These are phyloP conservation scores for Neelides folsomi DNA, from an alignment of 2,888 invertebrate species.

Conservation along the genomic window DNA sequence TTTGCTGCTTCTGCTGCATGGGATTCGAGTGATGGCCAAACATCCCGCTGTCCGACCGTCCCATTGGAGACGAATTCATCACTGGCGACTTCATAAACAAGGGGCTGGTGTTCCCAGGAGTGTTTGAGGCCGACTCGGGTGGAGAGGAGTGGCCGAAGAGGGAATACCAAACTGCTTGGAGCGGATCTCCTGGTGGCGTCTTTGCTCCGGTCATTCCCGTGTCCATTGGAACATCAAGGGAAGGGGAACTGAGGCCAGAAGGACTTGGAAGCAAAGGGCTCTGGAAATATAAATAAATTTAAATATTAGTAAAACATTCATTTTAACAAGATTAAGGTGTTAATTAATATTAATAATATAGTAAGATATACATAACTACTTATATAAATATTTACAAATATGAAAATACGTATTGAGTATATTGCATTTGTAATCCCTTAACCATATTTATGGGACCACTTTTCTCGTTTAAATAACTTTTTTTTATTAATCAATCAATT, in stretches of 20 bases:
- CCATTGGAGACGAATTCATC: slow-evolving; percentile 23
- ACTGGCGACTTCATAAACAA: slow-evolving; percentile 31
- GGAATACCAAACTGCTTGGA: slow-evolving; percentile 32
- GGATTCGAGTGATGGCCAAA: slow-evolving; percentile 17
- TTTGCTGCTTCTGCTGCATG: slow-evolving; percentile 14
- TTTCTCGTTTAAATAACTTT: too few relatives aligned
- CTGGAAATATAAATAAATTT: slow-evolving; percentile 20
- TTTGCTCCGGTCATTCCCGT: slow-evolving; percentile 31
- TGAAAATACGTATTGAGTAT: too few relatives aligned
- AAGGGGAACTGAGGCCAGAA: slow-evolving; percentile 29
- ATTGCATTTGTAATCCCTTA: too few relatives aligned
- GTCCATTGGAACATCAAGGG: slow-evolving; percentile 32
- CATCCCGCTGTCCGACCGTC: slow-evolving; percentile 21
- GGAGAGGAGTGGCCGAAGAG: slow-evolving; percentile 31
- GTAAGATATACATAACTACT: too few relatives aligned
- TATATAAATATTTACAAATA: too few relatives aligned
- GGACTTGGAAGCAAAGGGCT: slow-evolving; percentile 36
- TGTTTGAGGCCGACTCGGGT: slow-evolving; percentile 22
- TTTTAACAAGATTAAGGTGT: too few relatives aligned
- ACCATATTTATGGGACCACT: too few relatives aligned
- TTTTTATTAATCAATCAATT: too few relatives aligned
- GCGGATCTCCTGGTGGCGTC: slow-evolving; percentile 27
- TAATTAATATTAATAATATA: too few relatives aligned
- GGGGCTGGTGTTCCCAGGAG: slow-evolving; percentile 32
- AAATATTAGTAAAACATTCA: too few relatives aligned